A percentile compares a stretch with the other conserved stretches of the same genome.
Evolutionary conservation across 2,888 invertebrate genomes (phyloP).

Genomic region (Gortyna flavago): DNA sequence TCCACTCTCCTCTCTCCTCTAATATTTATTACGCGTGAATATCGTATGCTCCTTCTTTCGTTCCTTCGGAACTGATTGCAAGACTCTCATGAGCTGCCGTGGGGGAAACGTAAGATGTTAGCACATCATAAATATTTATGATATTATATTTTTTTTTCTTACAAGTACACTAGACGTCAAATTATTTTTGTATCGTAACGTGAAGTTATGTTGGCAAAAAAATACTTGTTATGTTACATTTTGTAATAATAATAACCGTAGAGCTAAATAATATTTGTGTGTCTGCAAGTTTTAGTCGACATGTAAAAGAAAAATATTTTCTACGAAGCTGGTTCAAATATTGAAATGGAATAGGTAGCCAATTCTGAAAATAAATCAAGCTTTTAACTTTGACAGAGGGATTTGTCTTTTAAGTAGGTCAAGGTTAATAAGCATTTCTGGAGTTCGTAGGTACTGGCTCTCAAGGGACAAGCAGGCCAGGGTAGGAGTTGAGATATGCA

Average conservation of each 20-base stretch:
- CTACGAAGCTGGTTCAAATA: slow-evolving; percentile 5
- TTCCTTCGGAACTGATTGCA: slow-evolving; percentile 77
- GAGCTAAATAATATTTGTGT: slow-evolving; percentile 10
- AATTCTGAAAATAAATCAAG: slow-evolving; percentile 53
- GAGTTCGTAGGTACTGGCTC: slow-evolving; percentile 36
- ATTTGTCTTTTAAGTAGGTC: slow-evolving; percentile 54
- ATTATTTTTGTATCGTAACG: slow-evolving; percentile 57
- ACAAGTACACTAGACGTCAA: slow-evolving; percentile 57
- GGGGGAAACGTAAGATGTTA: slow-evolving; percentile 69
- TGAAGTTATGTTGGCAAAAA: slow-evolving; percentile 38
- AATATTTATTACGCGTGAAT: slow-evolving; percentile 90
- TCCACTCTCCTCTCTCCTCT: slow-evolving; percentile 75
- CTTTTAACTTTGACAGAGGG: slow-evolving; percentile 54
- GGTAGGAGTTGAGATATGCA: slow-evolving; percentile 18
- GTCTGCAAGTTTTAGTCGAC: not conserved
- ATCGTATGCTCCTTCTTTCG: slow-evolving; percentile 83
- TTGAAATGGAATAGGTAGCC: slow-evolving; percentile 29
- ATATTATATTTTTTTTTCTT: slow-evolving; percentile 61
- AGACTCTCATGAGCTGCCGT: slow-evolving; percentile 71
- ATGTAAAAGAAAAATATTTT: slow-evolving; percentile 19
- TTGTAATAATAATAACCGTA: slow-evolving; percentile 25
- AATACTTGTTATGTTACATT: slow-evolving; percentile 32
- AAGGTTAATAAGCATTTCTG: slow-evolving; percentile 56
- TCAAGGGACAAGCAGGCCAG: slow-evolving; percentile 30
- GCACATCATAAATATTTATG: slow-evolving; percentile 69